These are phyloP conservation scores for Antigone vipio DNA, from an alignment of 2,113 vertebrate species.

Conservation along the genomic window DNA sequence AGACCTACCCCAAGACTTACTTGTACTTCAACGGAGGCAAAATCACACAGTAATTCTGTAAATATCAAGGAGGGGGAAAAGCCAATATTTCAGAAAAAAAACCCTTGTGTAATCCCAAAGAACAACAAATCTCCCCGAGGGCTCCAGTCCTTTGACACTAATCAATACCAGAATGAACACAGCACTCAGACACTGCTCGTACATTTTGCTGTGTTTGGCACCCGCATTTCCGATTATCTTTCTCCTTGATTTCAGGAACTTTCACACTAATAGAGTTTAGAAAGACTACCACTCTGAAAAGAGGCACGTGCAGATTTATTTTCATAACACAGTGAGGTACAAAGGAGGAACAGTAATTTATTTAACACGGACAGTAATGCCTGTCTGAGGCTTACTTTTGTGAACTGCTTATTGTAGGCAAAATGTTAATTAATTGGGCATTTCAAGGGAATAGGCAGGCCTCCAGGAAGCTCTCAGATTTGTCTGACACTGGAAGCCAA, in stretches of 20 bases:
- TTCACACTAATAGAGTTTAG: background rate
- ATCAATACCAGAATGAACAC: background rate
- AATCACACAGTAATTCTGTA: background rate
- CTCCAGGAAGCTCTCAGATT: background rate
- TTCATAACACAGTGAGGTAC: background rate
- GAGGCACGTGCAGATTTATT: accelerated
- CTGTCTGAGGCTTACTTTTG: background rate
- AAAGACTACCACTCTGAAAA: background rate
- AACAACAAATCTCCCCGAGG: background rate
- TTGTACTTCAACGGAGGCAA: background rate
- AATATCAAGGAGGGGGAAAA: background rate
- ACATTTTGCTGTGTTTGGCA: background rate
- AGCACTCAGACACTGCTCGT: background rate
- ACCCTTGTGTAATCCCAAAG: background rate
- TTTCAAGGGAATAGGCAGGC: constrained; percentile 14
- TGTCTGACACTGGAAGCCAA: background rate
- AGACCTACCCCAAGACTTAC: background rate
- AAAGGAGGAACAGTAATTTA: background rate
- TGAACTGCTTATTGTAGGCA: constrained; percentile 14
- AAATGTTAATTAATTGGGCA: constrained; percentile 25
- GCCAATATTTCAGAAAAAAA: background rate
- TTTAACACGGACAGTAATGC: background rate
- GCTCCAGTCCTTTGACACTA: background rate
- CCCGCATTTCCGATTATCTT: background rate
- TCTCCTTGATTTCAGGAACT: background rate